These are phyloP conservation scores for Polydrusus tereticollis DNA, from an alignment of 2,888 invertebrate species.

Conservation along the genomic window DNA sequence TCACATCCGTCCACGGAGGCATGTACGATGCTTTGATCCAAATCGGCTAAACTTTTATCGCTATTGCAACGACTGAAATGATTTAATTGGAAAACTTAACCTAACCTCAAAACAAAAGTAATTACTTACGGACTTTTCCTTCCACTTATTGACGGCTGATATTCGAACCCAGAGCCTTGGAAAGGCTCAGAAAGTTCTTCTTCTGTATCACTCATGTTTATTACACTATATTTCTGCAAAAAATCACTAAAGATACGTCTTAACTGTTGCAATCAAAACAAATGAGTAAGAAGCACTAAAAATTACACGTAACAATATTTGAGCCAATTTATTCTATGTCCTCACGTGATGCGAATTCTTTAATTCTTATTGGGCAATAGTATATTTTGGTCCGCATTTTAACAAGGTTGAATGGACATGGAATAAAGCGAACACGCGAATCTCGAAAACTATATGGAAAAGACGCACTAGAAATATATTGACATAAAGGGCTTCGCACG, in stretches of 20 bases:
- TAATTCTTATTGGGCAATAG: background rate
- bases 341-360: background rate
- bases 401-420: too few relatives aligned
- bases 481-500: too few relatives aligned
- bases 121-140: background rate
- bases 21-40: background rate
- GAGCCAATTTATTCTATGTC: slow-evolving; percentile 15
- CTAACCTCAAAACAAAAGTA: background rate
- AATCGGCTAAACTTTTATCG: background rate
- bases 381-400: too few relatives aligned
- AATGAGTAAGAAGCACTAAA: background rate
- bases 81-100: background rate
- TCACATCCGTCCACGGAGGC: background rate
- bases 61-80: background rate
- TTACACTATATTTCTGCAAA: background rate
- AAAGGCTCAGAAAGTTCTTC: slow-evolving; percentile 11
- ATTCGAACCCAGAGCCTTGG: background rate
- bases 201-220: slow-evolving; percentile 5
- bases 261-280: background rate
- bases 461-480: too few relatives aligned
- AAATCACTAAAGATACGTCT: too few relatives aligned
- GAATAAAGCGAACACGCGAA: too few relatives aligned
- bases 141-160: background rate
- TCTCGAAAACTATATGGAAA: too few relatives aligned
- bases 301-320: background rate